Evolutionary conservation across 2,888 invertebrate genomes (phyloP).

Genomic region (Cinara cedri): DNA sequence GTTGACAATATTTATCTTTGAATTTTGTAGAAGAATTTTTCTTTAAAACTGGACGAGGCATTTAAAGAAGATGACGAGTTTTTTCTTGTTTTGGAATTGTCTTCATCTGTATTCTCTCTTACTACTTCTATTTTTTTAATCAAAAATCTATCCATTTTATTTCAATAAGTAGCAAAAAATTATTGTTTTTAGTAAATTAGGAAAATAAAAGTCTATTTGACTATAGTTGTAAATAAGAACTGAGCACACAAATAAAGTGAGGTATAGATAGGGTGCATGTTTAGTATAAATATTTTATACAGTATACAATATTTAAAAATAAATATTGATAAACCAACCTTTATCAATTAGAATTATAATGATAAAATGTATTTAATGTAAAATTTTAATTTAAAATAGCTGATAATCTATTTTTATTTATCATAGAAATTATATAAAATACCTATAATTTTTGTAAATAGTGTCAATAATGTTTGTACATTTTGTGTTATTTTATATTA

Average conservation of each 20-base stretch:
- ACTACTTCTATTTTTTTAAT: conserved; percentile 22
- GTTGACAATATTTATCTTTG: neutral
- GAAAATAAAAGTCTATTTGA: conserved; percentile 30
- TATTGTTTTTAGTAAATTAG: conserved; percentile 17
- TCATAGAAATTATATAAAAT: too few relatives aligned
- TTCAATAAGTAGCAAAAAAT: conserved; percentile 11
- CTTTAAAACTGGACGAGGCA: conserved; percentile 13
- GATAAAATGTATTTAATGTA: too few relatives aligned
- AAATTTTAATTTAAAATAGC: too few relatives aligned
- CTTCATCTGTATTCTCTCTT: conserved; percentile 23
- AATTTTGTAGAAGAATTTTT: conserved; percentile 14
- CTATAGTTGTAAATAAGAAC: conserved; percentile 3
- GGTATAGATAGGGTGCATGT: neutral
- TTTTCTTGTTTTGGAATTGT: conserved; percentile 4
- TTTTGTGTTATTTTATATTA: too few relatives aligned
- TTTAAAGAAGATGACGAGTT: neutral
- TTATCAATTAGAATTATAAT: too few relatives aligned
- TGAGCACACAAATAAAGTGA: conserved; percentile 7
- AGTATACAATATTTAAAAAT: conserved; percentile 16
- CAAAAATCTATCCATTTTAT: conserved; percentile 23
- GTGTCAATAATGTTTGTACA: too few relatives aligned
- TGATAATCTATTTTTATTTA: too few relatives aligned
- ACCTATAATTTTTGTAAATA: too few relatives aligned
- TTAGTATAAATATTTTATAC: too few relatives aligned
- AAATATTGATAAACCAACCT: neutral